Conservation (phyloP, 1,140 invertebrate genomes). For the Lepidotrigona ventralis region DNA sequence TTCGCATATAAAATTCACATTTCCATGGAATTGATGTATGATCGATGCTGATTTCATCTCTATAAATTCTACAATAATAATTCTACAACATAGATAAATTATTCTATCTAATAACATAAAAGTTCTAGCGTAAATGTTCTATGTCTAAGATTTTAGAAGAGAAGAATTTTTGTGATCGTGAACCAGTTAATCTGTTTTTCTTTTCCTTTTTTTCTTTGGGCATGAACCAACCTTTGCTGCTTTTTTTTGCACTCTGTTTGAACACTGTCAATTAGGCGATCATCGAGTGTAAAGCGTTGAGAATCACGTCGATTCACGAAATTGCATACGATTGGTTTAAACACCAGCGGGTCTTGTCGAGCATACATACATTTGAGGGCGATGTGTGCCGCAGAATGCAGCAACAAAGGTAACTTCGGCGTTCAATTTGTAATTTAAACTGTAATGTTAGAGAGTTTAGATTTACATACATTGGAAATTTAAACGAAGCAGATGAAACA, state of each 20-base stretch:
- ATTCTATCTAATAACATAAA: neutral
- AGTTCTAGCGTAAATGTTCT: neutral
- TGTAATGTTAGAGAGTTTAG: neutral
- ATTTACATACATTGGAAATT: conserved; percentile 11
- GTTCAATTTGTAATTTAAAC: neutral
- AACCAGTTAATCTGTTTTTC: neutral
- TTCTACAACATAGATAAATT: neutral
- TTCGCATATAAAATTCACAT: too few species aligned
- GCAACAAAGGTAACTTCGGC: neutral
- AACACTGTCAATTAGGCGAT: neutral
- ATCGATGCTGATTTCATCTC: neutral
- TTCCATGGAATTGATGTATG: neutral
- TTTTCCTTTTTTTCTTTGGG: too few species aligned
- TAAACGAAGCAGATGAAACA: neutral
- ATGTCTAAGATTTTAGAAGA: neutral
- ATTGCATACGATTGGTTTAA: neutral
- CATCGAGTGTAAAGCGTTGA: neutral
- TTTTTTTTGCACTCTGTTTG: too few species aligned
- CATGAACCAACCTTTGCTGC: too few species aligned
- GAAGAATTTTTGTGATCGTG: neutral
- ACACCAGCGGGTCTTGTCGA: neutral
- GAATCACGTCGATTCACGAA: neutral
- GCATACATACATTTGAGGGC: neutral
- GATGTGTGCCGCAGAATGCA: too few species aligned
- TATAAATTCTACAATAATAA: too few species aligned